A percentile compares a stretch with the other conserved stretches of the same genome.
Evolutionary conservation across 2,888 invertebrate species (phyloP).

Genomic region (Cheilosia vulpina): DNA sequence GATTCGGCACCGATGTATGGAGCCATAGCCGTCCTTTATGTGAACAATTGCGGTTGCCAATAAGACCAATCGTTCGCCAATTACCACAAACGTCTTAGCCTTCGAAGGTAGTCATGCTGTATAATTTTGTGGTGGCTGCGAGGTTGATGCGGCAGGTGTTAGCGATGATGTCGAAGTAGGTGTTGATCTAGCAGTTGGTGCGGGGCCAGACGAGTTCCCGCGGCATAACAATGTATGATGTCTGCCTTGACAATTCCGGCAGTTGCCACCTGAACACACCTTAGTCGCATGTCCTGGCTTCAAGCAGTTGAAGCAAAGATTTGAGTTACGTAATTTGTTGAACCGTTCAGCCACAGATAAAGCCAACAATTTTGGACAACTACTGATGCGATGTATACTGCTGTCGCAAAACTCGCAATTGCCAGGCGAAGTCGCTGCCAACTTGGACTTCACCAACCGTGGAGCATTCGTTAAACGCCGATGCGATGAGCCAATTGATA

Average conservation of each 20-base stretch:
- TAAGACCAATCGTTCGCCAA: constrained; percentile 25
- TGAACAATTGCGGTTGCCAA: constrained; percentile 13
- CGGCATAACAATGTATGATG: not conserved
- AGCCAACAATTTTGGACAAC: constrained; percentile 9
- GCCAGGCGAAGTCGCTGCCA: constrained; percentile 24
- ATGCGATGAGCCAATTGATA: constrained; percentile 1
- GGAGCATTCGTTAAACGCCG: not conserved
- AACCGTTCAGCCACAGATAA: constrained; percentile 36
- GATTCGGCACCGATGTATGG: constrained; percentile 18
- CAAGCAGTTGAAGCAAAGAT: constrained; percentile 35
- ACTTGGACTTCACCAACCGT: constrained; percentile 29
- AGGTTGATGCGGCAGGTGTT: not conserved
- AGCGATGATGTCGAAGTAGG: not conserved
- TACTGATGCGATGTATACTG: constrained; percentile 17
- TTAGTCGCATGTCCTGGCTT: constrained; percentile 7
- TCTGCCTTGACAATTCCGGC: too few species aligned
- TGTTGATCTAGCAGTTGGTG: not conserved
- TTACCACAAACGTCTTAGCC: constrained; percentile 24
- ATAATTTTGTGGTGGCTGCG: constrained; percentile 9
- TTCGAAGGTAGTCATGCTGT: constrained; percentile 14
- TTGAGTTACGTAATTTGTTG: constrained; percentile 22
- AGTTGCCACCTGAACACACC: not conserved
- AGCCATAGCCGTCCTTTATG: not conserved
- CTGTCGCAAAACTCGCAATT: constrained; percentile 36
- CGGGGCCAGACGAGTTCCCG: not conserved